Base-by-base conservation (phyloP, 2,797 vertebrate species). In the Cirrhinus molitorella region DNA sequence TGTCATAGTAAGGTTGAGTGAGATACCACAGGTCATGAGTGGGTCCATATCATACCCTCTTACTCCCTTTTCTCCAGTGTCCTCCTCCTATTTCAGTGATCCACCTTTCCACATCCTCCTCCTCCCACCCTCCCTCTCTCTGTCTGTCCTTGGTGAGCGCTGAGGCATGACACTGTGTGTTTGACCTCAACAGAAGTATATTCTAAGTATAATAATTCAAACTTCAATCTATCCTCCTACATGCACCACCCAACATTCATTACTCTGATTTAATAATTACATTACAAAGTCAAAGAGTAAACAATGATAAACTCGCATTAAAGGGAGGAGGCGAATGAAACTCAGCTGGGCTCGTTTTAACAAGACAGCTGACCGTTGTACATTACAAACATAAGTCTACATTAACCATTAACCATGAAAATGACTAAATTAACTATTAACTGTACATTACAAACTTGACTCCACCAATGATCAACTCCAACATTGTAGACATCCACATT, bases 1-100 rank as follows among this genome's bases (percentile, higher is more conserved):
- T 83, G 82, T 83, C 73, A 81, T 11, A 67, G 63, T 83, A 53
- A 78, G 77, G 74, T 51, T 71, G 53, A 78, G 53, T 71, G 37
- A 78, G 82, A 83, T 83, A 78, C 40, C 21, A 61, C 43, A 59
- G 74, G 73, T 78, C 82, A 71, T 2, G 21, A 77, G 13, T 57
- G 81, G 73, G 34, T 83, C 49, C 72, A 45, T 83, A 67, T 61
- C 72, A 75, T 75, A 55, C 61, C 61, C 61, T 53, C 65, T 83
- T n/a, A 77, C 82, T 83, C 82, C 74, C 74, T 68, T 83, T 77
- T 70, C 55, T 61, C 51, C 43, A 6, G 37, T 51, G 43, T 83
- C 74, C 81, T 83, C 81, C 73, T 82, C 45, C 61, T 78, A 83
- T 83, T 83, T 77, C 74, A 83, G 72, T 7, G 65, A 78, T 83